Evolutionary conservation across 2,888 invertebrate genomes (phyloP).

Genomic region (Mactromeris polynyma): DNA sequence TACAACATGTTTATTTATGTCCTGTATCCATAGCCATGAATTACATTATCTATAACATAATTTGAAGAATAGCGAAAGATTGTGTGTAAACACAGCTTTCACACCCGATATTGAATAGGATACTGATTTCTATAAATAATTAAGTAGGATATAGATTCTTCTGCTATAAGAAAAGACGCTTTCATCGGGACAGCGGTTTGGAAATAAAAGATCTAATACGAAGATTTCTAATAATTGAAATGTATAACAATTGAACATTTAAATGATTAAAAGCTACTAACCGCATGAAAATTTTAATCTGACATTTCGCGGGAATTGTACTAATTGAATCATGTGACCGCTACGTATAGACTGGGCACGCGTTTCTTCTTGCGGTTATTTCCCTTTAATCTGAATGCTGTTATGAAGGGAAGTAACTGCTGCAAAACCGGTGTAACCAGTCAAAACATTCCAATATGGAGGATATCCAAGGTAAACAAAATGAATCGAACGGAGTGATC

Average conservation of each 20-base stretch:
- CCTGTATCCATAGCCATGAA: slow-evolving; percentile 39
- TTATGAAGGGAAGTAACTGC: background rate
- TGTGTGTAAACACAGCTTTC: slow-evolving; percentile 22
- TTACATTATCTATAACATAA: slow-evolving; percentile 18
- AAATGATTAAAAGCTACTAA: background rate
- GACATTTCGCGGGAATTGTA: slow-evolving; percentile 51
- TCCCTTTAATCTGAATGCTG: background rate
- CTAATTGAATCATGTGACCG: slow-evolving; percentile 31
- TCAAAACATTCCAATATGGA: slow-evolving; percentile 64
- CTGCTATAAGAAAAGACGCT: background rate
- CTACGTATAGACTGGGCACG: slow-evolving; percentile 27
- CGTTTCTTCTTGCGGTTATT: background rate
- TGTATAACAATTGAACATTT: background rate
- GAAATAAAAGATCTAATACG: background rate
- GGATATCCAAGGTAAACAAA: slow-evolving; percentile 76
- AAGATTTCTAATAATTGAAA: background rate
- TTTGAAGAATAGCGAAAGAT: background rate
- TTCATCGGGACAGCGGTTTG: background rate
- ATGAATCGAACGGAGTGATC: background rate
- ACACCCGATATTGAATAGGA: slow-evolving; percentile 42
- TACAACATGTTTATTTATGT: background rate
- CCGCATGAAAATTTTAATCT: background rate
- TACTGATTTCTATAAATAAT: slow-evolving; percentile 41
- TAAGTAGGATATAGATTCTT: slow-evolving; percentile 12
- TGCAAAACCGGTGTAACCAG: slow-evolving; percentile 18